Base-by-base conservation (phyloP, 2,113 vertebrate genomes). In the Dromas ardeola region DNA sequence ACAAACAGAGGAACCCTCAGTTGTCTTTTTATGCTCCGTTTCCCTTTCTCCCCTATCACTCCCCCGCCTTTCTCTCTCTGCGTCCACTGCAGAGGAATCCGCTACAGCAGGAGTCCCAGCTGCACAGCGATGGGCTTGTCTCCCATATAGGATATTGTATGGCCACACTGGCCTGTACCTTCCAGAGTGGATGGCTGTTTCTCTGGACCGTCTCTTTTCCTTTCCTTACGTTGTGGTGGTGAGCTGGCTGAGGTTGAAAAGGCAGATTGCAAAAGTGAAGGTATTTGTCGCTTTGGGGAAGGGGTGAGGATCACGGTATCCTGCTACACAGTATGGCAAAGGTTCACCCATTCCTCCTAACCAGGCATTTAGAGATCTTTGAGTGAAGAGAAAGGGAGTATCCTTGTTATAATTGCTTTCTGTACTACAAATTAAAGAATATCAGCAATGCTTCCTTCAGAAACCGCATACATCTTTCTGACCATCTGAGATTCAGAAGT, bases 21-120 rank as follows among this genome's bases (percentile, higher is more conserved):
- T 95, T 96, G 81, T 95, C 90, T 86, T 88, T 92, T 95, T 88
- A 56, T 93, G 92, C 93, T 97, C 67, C 84, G 13, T 92, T 97
- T 97, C 77, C 87, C 76, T 77, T 62, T 88, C 84, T 87, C 49
- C 72, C 81, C 49, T 59, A 6, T 82, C 2, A 0, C 71, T 85
- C 65, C 76, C 72, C 66, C 3, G 20, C 78, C 81, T 83, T 78
- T 36, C 59, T 69, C 42, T 34, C 40, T 56, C 65, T 12, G 13
- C 45, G 25, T 93, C 88, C 36, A 74, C 67, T 43, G 49, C 2
- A 7, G 71, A 71, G 70, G 73, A 82, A 79, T 88, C 76, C 72
- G 45, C 86, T 38, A 2, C 13, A 0, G 53, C 22, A 3, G 10
- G 8, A 62, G 38, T 56, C 92, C 82, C 69, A 73, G 81, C 72